These are phyloP conservation scores for Rapana venosa DNA, from an alignment of 2,888 invertebrate species.

Conservation along the genomic window DNA sequence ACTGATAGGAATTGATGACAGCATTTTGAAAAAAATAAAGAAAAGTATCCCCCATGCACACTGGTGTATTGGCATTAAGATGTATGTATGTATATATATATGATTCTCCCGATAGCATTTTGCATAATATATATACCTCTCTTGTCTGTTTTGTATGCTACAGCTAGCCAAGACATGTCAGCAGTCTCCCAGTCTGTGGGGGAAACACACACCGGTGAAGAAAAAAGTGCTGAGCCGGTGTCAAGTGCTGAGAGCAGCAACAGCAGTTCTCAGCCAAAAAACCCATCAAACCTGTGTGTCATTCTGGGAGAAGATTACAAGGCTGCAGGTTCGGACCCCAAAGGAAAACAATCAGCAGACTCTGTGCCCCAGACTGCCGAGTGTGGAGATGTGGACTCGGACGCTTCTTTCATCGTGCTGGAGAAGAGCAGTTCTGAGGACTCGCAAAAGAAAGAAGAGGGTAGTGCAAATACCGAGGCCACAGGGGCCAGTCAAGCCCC, in stretches of 20 bases:
- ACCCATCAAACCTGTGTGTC: not conserved
- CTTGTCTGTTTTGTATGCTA: no score
- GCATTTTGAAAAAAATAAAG: no score
- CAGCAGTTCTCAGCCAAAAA: not conserved
- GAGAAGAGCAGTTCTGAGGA: slow-evolving; percentile 20
- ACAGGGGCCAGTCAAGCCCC: no score
- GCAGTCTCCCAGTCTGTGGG: not conserved
- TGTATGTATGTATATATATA: no score
- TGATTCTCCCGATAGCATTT: no score
- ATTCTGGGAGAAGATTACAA: not conserved
- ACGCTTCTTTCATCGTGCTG: not conserved
- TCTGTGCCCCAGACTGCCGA: not conserved
- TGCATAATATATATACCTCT: no score
- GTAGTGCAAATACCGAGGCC: not conserved
- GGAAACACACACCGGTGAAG: not conserved
- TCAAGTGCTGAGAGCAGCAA: not conserved
- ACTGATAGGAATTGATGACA: no score
- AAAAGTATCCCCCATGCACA: no score
- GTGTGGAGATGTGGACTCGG: not conserved
- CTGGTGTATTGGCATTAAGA: no score
- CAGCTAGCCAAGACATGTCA: not conserved
- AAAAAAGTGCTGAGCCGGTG: not conserved
- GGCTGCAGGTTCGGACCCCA: not conserved
- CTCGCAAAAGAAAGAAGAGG: not conserved
- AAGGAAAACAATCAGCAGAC: not conserved